phyloP scores from a whole-genome alignment of 2,113 vertebrate genomes.

The Leucopsar rothschildi region DNA sequence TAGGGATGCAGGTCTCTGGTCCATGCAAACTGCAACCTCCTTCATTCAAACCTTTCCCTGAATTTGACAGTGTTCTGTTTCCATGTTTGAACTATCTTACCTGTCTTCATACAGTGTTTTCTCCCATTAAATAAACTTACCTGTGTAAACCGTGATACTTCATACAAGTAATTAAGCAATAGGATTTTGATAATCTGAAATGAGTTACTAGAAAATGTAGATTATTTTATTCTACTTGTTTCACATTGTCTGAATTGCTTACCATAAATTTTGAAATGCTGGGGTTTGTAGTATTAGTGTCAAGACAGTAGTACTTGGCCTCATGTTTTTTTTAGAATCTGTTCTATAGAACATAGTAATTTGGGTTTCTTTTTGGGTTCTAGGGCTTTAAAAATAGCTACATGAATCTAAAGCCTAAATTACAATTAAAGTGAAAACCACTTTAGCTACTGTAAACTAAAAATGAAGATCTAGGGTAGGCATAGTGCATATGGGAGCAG shows the following conservation, averaged over 20 bases:
- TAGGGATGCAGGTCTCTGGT: neutral
- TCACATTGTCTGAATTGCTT: neutral
- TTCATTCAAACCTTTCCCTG: neutral
- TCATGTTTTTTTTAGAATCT: neutral
- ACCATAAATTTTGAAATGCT: neutral
- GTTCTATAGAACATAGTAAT: neutral
- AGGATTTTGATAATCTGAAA: neutral
- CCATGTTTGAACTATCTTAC: neutral
- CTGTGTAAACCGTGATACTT: neutral
- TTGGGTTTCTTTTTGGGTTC: neutral
- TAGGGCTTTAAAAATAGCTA: neutral
- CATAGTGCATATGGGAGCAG: neutral
- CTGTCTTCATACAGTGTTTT: neutral
- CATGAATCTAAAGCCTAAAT: neutral
- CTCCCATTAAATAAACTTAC: neutral
- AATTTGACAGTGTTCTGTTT: neutral
- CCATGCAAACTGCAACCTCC: neutral
- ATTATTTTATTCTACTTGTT: neutral
- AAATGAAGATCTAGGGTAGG: neutral
- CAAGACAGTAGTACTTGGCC: neutral
- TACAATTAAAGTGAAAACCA: constrained; percentile 1
- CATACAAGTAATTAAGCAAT: neutral
- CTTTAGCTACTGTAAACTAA: neutral
- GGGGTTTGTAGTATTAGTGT: neutral
- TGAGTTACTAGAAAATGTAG: neutral